A percentile compares a stretch with the other conserved stretches of the same genome.
phyloP scores from a whole-genome alignment of 2,113 vertebrate genomes.

The Prunella fulvescens region DNA sequence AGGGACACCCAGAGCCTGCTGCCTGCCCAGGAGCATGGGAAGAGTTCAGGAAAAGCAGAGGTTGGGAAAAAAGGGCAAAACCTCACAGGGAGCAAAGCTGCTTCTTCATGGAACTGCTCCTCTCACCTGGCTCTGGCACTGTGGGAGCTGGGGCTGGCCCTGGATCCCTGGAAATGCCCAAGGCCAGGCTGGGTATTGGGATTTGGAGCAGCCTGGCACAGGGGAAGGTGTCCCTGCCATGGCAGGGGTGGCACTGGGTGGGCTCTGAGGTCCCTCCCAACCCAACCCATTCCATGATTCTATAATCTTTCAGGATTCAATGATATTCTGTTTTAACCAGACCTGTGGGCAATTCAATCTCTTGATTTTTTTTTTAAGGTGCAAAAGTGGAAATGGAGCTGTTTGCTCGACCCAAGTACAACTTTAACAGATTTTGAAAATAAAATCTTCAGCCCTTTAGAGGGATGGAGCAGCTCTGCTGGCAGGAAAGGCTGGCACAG shows the following conservation, averaged over 20 bases:
- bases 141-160: not conserved
- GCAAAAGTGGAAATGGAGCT: not conserved
- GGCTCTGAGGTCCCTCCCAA: accelerated
- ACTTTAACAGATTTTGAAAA: not conserved
- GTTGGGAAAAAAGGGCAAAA: not conserved
- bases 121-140: not conserved
- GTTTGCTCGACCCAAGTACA: too few species aligned
- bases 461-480: not conserved
- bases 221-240: not conserved
- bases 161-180: not conserved
- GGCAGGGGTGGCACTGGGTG: not conserved
- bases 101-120: not conserved
- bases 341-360: too few species aligned
- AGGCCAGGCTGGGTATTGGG: not conserved
- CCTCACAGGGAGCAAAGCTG: not conserved
- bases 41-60: not conserved
- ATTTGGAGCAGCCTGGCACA: not conserved
- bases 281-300: not conserved
- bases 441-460: not conserved
- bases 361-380: not conserved
- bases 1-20: too few species aligned
- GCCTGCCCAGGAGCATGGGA: not conserved
- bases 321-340: not conserved
- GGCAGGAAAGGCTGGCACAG: not conserved
- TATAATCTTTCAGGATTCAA: not conserved